Percentiles rank a stretch among this genome's conserved stretches.
Evolutionary conservation across 2,888 invertebrate genomes (phyloP).

Genomic region (Siphlonurus alternatus): DNA sequence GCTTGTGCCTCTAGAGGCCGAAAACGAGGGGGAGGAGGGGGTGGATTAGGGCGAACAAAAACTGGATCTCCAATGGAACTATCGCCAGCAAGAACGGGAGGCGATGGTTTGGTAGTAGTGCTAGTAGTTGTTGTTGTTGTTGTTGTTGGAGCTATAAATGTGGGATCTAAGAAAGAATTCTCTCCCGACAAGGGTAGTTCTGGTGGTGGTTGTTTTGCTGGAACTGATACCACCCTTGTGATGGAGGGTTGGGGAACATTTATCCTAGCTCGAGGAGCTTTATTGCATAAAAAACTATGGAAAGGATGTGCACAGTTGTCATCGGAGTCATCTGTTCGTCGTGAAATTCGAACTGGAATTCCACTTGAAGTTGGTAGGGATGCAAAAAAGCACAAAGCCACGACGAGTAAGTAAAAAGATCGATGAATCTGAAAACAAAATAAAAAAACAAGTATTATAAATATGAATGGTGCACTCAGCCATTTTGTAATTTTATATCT

Average conservation of each 20-base stretch:
- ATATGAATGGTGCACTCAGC: no score
- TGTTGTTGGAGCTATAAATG: not conserved
- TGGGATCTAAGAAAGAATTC: conserved; percentile 1
- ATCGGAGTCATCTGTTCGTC: not conserved
- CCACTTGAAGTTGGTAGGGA: not conserved
- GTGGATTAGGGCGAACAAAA: not conserved
- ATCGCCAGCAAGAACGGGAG: not conserved
- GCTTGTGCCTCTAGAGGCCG: not conserved
- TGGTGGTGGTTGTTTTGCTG: not conserved
- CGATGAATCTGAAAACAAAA: not conserved
- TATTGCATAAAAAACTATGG: not conserved
- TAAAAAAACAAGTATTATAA: no score
- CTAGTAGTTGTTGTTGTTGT: not conserved
- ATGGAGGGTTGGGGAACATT: not conserved
- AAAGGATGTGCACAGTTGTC: not conserved
- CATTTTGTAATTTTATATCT: no score
- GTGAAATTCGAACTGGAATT: not conserved
- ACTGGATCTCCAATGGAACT: not conserved
- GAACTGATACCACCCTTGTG: not conserved
- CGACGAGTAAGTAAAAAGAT: not conserved
- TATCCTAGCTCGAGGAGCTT: not conserved
- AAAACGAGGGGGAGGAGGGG: not conserved
- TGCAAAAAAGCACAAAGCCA: not conserved
- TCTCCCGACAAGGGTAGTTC: not conserved
- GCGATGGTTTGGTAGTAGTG: not conserved